Conservation (phyloP, 2,888 invertebrate species). For the Cantharis rufa region DNA sequence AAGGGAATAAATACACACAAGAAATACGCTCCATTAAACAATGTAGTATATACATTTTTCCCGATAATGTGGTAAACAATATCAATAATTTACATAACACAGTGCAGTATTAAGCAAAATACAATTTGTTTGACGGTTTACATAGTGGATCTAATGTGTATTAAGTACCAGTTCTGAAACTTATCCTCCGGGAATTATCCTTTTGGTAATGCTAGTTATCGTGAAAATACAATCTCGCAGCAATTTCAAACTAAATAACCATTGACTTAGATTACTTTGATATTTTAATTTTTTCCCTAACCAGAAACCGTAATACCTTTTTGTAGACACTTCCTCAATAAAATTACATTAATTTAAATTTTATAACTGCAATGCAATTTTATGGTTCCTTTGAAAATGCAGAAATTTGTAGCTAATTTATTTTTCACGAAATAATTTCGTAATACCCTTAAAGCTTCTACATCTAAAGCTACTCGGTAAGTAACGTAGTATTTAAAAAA, state of each 20-base stretch:
- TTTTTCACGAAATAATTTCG: too few relatives aligned
- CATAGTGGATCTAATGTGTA: neutral
- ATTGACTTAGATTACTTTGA: too few relatives aligned
- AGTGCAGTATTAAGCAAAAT: neutral
- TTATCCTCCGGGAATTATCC: neutral
- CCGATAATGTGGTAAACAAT: neutral
- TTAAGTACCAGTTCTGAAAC: neutral
- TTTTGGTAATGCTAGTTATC: neutral
- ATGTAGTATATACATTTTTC: neutral
- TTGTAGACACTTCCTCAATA: too few relatives aligned
- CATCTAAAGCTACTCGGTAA: neutral
- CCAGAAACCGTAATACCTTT: too few relatives aligned
- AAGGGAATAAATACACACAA: neutral
- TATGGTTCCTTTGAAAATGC: too few relatives aligned
- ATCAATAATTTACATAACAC: neutral
- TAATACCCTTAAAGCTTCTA: too few relatives aligned
- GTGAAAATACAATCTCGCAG: neutral
- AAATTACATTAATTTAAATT: too few relatives aligned
- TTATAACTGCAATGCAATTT: too few relatives aligned
- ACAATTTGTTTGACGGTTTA: neutral
- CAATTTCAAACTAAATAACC: neutral
- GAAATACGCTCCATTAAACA: neutral
- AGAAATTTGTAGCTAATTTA: too few relatives aligned
- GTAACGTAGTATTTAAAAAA: neutral
- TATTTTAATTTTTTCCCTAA: too few relatives aligned